Conservation (phyloP, 1,140 invertebrate species). For the Asobara japonica region DNA sequence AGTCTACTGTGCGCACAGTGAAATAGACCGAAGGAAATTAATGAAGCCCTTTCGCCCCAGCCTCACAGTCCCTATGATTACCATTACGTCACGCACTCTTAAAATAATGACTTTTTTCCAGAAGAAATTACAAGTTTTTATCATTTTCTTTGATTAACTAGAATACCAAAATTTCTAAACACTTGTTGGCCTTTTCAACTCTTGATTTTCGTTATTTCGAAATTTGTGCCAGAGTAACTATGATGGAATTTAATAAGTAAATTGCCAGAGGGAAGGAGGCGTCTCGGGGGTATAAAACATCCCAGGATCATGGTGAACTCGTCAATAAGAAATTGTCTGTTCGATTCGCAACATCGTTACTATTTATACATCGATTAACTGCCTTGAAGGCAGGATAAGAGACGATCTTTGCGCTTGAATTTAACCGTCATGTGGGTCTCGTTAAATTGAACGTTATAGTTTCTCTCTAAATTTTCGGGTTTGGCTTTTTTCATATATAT, state of each 20-base stretch:
- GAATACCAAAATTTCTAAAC: not conserved
- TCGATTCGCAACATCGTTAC: not conserved
- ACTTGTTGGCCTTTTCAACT: too few species aligned
- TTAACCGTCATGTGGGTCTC: not conserved
- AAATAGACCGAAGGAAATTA: not conserved
- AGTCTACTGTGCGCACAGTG: not conserved
- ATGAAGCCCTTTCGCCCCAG: not conserved
- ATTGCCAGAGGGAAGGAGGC: not conserved
- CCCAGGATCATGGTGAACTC: not conserved
- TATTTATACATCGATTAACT: not conserved
- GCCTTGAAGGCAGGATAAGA: not conserved
- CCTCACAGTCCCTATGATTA: not conserved
- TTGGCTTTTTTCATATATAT: not conserved
- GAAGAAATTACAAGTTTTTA: not conserved
- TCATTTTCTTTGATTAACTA: not conserved
- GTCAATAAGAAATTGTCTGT: slow-evolving; percentile 18
- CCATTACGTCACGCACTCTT: not conserved
- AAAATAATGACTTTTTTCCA: not conserved
- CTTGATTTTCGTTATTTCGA: not conserved
- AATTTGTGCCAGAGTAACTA: not conserved
- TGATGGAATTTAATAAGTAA: not conserved
- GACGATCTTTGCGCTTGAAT: not conserved
- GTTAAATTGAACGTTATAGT: not conserved
- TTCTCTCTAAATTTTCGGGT: not conserved
- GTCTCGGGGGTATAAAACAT: slow-evolving; percentile 21